Evolutionary conservation across 2,797 vertebrate genomes (phyloP).

Genomic region (Balearica regulorum): DNA sequence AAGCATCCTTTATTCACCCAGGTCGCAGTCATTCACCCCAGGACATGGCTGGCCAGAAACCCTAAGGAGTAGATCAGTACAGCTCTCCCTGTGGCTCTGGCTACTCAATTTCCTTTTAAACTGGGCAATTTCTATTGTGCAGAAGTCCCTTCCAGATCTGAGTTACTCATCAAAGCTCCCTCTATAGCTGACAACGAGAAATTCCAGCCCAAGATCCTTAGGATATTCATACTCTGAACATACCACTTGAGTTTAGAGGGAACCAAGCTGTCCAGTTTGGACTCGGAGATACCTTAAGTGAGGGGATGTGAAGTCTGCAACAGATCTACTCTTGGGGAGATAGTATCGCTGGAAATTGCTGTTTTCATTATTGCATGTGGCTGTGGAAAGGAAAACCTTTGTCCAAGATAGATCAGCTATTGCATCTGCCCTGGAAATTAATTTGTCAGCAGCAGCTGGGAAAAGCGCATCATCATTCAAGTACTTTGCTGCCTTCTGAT

Average conservation of each 20-base stretch:
- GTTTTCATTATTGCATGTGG: neutral
- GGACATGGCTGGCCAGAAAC: neutral
- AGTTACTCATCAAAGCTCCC: neutral
- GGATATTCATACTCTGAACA: neutral
- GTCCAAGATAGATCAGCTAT: neutral
- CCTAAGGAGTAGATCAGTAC: neutral
- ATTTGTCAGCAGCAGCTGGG: neutral
- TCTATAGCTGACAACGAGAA: neutral
- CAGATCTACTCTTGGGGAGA: neutral
- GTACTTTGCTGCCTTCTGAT: neutral
- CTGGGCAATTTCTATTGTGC: neutral
- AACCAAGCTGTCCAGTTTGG: neutral
- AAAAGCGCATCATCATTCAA: neutral
- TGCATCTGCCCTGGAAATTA: neutral
- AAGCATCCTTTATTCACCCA: slow-evolving; percentile 19
- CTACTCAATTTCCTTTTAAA: neutral
- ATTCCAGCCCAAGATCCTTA: neutral
- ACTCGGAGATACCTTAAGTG: fast-evolving
- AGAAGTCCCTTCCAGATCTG: neutral
- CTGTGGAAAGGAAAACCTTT: neutral
- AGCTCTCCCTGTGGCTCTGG: neutral
- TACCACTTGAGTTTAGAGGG: neutral
- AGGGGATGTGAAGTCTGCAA: neutral
- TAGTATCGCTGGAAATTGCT: neutral
- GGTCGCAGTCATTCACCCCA: neutral